phyloP scores from a whole-genome alignment of 2,113 vertebrate genomes.

The Rhabdomys dilectus region DNA sequence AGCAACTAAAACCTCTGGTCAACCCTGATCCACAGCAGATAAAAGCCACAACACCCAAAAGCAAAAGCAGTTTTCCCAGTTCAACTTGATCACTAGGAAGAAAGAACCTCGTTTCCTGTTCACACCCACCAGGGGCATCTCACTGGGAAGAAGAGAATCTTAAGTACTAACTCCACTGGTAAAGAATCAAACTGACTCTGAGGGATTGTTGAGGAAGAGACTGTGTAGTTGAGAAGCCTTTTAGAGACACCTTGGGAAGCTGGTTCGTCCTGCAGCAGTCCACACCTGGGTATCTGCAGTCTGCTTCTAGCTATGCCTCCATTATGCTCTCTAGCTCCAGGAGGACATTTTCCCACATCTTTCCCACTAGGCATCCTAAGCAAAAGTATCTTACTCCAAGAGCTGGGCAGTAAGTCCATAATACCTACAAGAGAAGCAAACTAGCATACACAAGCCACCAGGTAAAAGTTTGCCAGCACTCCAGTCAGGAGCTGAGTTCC shows the following conservation, averaged over 20 bases:
- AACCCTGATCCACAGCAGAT: neutral
- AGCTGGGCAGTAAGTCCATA: neutral
- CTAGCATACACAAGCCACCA: neutral
- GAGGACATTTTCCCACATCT: neutral
- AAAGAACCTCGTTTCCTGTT: neutral
- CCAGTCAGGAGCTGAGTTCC: neutral
- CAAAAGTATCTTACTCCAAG: neutral
- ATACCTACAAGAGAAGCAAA: neutral
- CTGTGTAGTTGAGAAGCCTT: neutral
- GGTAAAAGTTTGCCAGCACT: neutral
- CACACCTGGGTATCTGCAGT: neutral
- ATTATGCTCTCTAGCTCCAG: neutral
- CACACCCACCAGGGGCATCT: neutral
- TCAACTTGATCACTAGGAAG: neutral
- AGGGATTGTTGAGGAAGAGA: neutral
- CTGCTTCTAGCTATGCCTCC: neutral
- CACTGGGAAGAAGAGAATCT: neutral
- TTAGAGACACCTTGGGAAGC: neutral
- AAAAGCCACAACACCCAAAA: neutral
- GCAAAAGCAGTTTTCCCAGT: neutral
- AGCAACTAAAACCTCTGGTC: neutral
- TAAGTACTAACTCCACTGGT: neutral
- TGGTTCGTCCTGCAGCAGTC: neutral
- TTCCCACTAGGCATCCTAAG: neutral
- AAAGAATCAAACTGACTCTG: neutral